Base-by-base conservation (phyloP, 1,140 invertebrate species). In the Drosophila cardini region DNA sequence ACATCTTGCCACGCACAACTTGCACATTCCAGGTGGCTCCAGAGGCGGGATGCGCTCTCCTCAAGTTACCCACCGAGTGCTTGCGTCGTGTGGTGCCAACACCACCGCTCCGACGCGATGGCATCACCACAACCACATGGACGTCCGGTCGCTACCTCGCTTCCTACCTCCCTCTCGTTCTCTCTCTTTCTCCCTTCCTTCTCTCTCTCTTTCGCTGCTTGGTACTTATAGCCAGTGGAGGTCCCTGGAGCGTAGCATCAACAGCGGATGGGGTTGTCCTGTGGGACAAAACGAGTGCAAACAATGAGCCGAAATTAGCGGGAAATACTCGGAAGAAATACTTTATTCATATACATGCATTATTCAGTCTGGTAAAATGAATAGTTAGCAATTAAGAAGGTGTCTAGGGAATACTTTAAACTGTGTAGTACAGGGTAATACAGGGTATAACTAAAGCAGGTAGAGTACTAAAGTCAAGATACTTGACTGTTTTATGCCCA, bases 1-100 rank as follows among this genome's bases (percentile, higher is more conserved):
- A 97, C 93, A 97, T 96, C 93, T 97, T 97, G 56, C 96, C 96
- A 71, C 95, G 94, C 75, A 97, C 91, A 91, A 95, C 94, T 92
- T 95, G 94, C 68, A 95, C 95, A 76, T 95, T 95, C 94, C 94
- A 95, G 86, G 95, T 95, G 81, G 95, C 95, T 42, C 95, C 95
- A 21, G 94, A 95, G 55, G 95, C 94, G 43, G 95, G 95, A 93
- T 95, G 94, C 38, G 95, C 95, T 30, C 94, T 92, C 57, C 95
- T 92, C 69, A 95, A 91, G 84, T 94, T 94, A 32, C 93, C 94
- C 75, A 94, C 91, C 78, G 93, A 93, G 89, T 94, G 93, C 78
- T 94, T 93, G 67, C 92, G 76, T 57, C 80, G 71, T 81, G 93
- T 92, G 93, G 93, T 87, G 85, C 86, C 86, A n/a, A 63, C 84